phyloP scores from a whole-genome alignment of 1,140 invertebrate species.

The Halotydeus destructor region DNA sequence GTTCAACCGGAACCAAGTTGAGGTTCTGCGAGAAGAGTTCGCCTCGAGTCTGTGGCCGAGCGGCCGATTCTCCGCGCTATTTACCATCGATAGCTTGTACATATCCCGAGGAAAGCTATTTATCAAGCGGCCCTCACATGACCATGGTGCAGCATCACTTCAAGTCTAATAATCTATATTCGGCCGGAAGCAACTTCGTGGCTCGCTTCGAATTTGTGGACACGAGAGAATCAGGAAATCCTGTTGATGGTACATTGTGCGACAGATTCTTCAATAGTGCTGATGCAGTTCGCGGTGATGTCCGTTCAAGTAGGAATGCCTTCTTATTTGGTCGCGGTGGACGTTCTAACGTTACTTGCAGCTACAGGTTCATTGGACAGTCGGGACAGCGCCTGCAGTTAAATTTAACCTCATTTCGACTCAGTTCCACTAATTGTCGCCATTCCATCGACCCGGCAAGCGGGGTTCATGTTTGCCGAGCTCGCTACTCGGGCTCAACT shows the following conservation, averaged over 20 bases:
- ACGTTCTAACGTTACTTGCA: constrained; percentile 13
- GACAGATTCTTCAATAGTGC: constrained; percentile 13
- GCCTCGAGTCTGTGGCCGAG: constrained; percentile 17
- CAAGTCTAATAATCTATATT: constrained; percentile 12
- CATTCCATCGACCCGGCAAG: constrained; percentile 9
- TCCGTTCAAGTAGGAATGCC: constrained; percentile 15
- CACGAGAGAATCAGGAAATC: constrained; percentile 4
- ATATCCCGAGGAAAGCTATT: constrained; percentile 18
- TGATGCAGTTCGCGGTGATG: constrained; percentile 4
- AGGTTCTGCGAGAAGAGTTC: constrained; percentile 18
- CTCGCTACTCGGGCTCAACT: too few species aligned
- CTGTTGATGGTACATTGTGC: constrained; percentile 15
- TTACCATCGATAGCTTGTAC: constrained; percentile 17
- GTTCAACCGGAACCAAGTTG: constrained; percentile 9
- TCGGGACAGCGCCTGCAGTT: constrained; percentile 12
- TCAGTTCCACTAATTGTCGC: constrained; percentile 9
- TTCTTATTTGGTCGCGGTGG: constrained; percentile 19
- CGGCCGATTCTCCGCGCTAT: constrained; percentile 15
- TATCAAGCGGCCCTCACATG: constrained; percentile 16
- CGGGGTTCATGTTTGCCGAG: not conserved
- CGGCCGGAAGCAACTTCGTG: constrained; percentile 10
- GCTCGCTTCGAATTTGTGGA: constrained; percentile 18
- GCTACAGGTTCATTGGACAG: constrained; percentile 13
- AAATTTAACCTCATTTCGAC: constrained; percentile 6
- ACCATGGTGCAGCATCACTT: constrained; percentile 15